These are phyloP conservation scores for Lasiurus cinereus DNA, from an alignment of 2,113 vertebrate genomes.

Conservation along the genomic window DNA sequence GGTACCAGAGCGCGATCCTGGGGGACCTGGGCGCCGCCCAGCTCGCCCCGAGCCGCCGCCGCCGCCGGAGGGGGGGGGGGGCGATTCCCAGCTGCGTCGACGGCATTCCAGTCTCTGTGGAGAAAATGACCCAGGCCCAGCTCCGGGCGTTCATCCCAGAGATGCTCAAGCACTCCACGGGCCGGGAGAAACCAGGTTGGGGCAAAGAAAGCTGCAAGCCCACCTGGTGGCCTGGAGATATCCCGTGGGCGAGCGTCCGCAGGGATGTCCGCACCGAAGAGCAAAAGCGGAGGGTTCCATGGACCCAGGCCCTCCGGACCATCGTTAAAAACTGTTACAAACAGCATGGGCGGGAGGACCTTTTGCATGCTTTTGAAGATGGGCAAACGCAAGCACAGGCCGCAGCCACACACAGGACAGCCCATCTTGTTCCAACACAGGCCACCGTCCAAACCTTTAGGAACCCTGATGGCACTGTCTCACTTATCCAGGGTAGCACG, in stretches of 20 bases:
- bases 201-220: slow-evolving; percentile 99
- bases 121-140: slow-evolving; percentile 91
- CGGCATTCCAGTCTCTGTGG: too few relatives aligned
- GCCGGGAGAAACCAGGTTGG: slow-evolving; percentile 98
- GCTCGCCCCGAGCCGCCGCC: too few relatives aligned
- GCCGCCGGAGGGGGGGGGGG: too few relatives aligned
- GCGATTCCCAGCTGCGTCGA: too few relatives aligned
- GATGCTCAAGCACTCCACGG: slow-evolving; percentile 99
- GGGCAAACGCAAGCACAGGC: slow-evolving; percentile 92
- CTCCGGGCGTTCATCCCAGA: slow-evolving; percentile 99
- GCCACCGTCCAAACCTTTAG: slow-evolving; percentile 98
- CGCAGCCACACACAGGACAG: slow-evolving; percentile 93
- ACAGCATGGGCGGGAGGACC: slow-evolving; percentile 97
- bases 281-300: slow-evolving; percentile 98
- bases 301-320: slow-evolving; percentile 97
- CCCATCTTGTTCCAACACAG: slow-evolving; percentile 97
- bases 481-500: slow-evolving; percentile 98
- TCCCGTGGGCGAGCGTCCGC: slow-evolving; percentile 98
- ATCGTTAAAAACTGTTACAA: slow-evolving; percentile 99
- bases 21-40: too few relatives aligned
- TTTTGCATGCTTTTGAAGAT: slow-evolving; percentile 98
- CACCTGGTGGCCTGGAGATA: slow-evolving; percentile 99
- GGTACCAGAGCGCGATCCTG: too few relatives aligned
- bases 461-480: slow-evolving; percentile 98
- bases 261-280: slow-evolving; percentile 98